Evolutionary conservation across 1,140 invertebrate genomes (phyloP).

Genomic region (Zaprionus nigranus): DNA sequence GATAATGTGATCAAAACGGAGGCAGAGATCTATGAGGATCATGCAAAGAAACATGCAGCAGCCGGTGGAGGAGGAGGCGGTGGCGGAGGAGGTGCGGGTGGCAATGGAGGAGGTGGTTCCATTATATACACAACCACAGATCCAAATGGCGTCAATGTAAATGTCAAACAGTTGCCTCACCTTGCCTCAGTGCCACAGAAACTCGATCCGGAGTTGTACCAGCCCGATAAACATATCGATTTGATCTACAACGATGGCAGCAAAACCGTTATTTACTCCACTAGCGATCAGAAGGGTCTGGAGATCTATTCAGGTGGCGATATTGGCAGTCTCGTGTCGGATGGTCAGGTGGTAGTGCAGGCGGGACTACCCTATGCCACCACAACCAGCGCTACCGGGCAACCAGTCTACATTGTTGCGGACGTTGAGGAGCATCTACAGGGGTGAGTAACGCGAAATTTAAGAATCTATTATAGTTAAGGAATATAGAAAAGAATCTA

Average conservation of each 20-base stretch:
- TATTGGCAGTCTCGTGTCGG: conserved; percentile 84
- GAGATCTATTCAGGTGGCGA: conserved; percentile 85
- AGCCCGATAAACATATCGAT: conserved; percentile 86
- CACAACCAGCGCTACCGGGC: conserved; percentile 65
- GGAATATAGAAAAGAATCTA: too few relatives aligned
- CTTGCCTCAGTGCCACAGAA: conserved; percentile 83
- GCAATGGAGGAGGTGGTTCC: conserved; percentile 54
- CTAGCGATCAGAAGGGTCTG: conserved; percentile 85
- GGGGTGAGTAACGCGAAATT: conserved; percentile 83
- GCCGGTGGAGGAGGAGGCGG: conserved; percentile 43
- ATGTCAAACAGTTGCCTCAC: conserved; percentile 86
- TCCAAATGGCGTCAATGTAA: conserved; percentile 85
- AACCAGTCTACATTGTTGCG: conserved; percentile 82
- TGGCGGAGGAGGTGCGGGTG: conserved; percentile 42
- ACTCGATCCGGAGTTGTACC: conserved; percentile 77
- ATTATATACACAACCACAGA: conserved; percentile 84
- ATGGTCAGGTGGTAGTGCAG: conserved; percentile 80
- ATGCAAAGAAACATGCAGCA: conserved; percentile 73
- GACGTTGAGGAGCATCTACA: conserved; percentile 82
- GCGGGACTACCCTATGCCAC: conserved; percentile 80
- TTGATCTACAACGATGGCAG: conserved; percentile 92
- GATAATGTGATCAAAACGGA: conserved; percentile 82
- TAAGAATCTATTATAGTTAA: too few relatives aligned
- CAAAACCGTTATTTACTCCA: conserved; percentile 92
- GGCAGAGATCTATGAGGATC: conserved; percentile 81